Evolutionary conservation across 2,797 vertebrate species (phyloP), one percentile per base, ranked within the genome.

Genomic region (Alosa sapidissima): DNA sequence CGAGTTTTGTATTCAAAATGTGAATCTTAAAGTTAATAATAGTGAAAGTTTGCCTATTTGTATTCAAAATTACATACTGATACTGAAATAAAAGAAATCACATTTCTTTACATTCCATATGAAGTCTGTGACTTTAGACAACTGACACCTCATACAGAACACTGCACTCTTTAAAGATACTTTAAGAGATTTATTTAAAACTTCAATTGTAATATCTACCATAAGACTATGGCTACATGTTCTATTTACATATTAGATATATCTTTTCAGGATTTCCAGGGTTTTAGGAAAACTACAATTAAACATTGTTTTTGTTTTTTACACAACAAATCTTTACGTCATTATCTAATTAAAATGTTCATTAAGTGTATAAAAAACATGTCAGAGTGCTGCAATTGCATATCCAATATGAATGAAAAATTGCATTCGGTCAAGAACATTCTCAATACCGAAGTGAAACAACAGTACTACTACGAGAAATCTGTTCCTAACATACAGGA

Each of bases 391-490:
- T 78, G 72, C 7, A 47, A 78, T 78, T 78, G 72, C 41, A 78
- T 78, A 78, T 78, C 72, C 72, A 78, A 78, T 78, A 78, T 78
- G 72, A 78, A 78, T 78, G 72, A 78, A 78, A 75, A 78, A 47
- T 78, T 45, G 72, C 41, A 78, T 45, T 78, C 72, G 21, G 41
- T 19, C 41, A 45, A 78, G 72, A 47, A 78, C 72, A 47, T 78
- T 78, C 41, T 78, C 41, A 78, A 45, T 47, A 78, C 41, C 65
- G 45, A 45, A 45, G 72, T 47, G 41, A 45, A 47, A 78, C 19
- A 28, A 65, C n/a, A 5, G 33, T 78, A 78, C 36, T 47, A 21
- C 72, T 45, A 78, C 4, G 3, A 21, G 16, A 75, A 47, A 78
- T 47, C 21, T 62, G 33, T 36, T 33, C 11, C 65, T 36, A 78